These are phyloP conservation scores for Tetramorium parvispinum DNA, from an alignment of 1,140 invertebrate species.

Conservation along the genomic window DNA sequence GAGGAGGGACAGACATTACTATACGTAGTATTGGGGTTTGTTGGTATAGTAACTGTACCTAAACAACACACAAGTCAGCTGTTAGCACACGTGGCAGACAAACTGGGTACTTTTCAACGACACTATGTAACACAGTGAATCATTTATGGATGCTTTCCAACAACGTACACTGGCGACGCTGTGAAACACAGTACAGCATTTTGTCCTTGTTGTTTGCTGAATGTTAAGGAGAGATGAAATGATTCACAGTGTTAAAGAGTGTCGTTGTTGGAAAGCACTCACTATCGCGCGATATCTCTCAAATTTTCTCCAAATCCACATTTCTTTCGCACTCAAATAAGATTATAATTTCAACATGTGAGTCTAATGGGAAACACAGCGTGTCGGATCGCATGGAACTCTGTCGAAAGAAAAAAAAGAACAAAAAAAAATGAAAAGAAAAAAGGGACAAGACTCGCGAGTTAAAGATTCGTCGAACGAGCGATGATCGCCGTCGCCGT, in stretches of 20 bases:
- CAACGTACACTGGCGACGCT: too few relatives aligned
- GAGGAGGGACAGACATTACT: slow-evolving; percentile 84
- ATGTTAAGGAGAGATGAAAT: too few relatives aligned
- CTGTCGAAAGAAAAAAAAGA: background rate
- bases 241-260: too few relatives aligned
- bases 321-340: background rate
- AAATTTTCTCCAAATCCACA: background rate
- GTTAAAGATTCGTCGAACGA: background rate
- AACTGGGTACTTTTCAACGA: background rate
- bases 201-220: too few relatives aligned
- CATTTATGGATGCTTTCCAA: too few relatives aligned
- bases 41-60: slow-evolving; percentile 32
- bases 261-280: too few relatives aligned
- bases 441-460: background rate
- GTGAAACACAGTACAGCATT: too few relatives aligned
- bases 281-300: background rate
- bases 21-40: slow-evolving; percentile 54
- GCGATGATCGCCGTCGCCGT: background rate
- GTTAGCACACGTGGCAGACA: background rate
- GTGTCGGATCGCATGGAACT: background rate
- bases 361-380: background rate
- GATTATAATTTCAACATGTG: background rate
- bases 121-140: too few relatives aligned
- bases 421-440: background rate
- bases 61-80: background rate